Percentiles rank a stretch among this genome's conserved stretches.
These are phyloP conservation scores for Daubentonia madagascariensis DNA, from an alignment of 2,113 vertebrate genomes.

Conservation along the genomic window DNA sequence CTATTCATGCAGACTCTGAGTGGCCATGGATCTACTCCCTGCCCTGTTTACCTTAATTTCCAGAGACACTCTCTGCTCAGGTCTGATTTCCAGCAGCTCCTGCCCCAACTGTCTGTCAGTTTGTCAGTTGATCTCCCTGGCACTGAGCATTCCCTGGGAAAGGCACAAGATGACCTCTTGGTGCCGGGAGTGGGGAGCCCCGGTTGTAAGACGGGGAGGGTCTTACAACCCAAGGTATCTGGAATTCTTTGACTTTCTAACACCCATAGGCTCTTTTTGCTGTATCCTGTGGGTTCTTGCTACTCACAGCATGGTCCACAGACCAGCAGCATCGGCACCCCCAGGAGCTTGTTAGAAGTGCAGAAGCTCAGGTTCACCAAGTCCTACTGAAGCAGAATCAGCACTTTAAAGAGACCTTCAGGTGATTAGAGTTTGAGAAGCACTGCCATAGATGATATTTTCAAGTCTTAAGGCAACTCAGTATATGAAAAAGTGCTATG, in stretches of 20 bases:
- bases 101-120: neutral
- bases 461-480: neutral
- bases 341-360: neutral
- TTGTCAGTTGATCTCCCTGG: neutral
- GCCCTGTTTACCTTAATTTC: neutral
- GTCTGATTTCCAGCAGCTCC: too few relatives aligned
- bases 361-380: neutral
- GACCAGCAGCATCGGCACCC: neutral
- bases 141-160: neutral
- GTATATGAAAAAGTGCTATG: neutral
- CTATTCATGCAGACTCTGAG: neutral
- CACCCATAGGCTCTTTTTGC: neutral
- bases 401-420: neutral
- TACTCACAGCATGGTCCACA: neutral
- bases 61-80: neutral
- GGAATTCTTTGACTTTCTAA: neutral
- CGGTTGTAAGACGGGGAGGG: too few relatives aligned
- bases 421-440: neutral
- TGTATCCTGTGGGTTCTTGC: neutral
- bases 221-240: neutral
- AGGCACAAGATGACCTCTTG: neutral
- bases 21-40: neutral
- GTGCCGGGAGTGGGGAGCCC: neutral
- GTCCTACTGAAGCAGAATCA: neutral
- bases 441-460: neutral